Conservation (phyloP, 2,113 vertebrate species). For the Barnardius zonarius region DNA sequence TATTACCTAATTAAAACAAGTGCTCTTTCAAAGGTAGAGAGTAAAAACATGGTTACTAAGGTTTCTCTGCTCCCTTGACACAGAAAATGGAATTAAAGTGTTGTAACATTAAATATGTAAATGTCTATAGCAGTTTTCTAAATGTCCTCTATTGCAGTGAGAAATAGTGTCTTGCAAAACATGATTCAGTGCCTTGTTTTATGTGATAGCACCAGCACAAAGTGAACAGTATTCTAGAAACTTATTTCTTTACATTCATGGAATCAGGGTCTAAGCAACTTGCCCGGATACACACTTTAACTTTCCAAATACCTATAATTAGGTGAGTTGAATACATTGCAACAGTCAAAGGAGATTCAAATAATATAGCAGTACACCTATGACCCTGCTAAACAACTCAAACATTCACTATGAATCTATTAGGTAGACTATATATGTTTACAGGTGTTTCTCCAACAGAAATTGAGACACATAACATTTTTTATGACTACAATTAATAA, state of each 20-base stretch:
- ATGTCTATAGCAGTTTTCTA: neutral
- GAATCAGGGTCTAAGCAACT: neutral
- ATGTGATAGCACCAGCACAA: neutral
- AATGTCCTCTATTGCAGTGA: neutral
- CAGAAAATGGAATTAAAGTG: neutral
- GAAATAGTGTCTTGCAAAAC: neutral
- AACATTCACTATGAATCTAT: neutral
- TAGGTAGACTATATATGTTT: neutral
- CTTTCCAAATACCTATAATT: neutral
- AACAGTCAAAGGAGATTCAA: neutral
- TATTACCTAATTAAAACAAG: neutral
- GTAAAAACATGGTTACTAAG: neutral
- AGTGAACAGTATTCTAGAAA: neutral
- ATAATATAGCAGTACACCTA: neutral
- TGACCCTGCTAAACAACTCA: neutral
- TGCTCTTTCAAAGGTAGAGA: neutral
- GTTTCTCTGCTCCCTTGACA: neutral
- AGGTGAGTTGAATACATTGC: neutral
- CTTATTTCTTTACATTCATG: fast-evolving
- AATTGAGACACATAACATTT: neutral
- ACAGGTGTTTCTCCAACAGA: neutral
- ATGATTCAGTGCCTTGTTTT: neutral
- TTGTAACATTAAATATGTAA: neutral
- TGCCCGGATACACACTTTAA: neutral
- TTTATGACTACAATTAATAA: neutral